A percentile compares a stretch with the other conserved stretches of the same genome.
Evolutionary conservation across 2,888 invertebrate genomes (phyloP).

Genomic region (Chouioia cunea): DNA sequence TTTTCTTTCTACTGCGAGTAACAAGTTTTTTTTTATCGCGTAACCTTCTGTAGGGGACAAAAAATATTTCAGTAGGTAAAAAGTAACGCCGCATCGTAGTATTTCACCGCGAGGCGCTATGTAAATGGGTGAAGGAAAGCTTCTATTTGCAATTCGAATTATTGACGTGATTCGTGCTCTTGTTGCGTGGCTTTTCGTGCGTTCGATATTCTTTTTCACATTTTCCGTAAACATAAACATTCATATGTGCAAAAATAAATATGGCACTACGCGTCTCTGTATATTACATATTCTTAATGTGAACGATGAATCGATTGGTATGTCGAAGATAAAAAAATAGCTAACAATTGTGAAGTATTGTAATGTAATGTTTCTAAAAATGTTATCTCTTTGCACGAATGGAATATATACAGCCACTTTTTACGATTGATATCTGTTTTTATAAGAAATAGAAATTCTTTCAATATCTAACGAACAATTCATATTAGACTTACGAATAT

Average conservation of each 20-base stretch:
- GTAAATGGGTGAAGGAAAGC: slow-evolving; percentile 35
- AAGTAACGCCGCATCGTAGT: slow-evolving; percentile 10
- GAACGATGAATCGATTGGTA: no score
- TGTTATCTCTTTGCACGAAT: no score
- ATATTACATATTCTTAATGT: no score
- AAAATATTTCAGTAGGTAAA: slow-evolving; percentile 29
- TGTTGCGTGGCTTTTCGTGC: neutral
- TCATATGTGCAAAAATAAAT: neutral
- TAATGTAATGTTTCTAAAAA: no score
- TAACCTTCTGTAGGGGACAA: neutral
- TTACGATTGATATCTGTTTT: no score
- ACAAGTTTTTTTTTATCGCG: neutral
- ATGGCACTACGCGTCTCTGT: no score
- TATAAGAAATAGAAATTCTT: no score
- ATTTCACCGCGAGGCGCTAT: slow-evolving; percentile 12
- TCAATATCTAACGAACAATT: no score
- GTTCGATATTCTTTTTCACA: slow-evolving; percentile 25
- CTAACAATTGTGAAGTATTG: no score
- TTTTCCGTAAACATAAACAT: slow-evolving; percentile 28
- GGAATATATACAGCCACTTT: no score
- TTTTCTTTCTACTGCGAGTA: neutral
- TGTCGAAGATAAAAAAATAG: no score
- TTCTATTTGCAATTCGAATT: slow-evolving; percentile 44
- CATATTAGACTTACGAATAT: no score
- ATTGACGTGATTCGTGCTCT: slow-evolving; percentile 28